phyloP scores from a whole-genome alignment of 2,113 vertebrate genomes.

The Rhinoderma darwinii region DNA sequence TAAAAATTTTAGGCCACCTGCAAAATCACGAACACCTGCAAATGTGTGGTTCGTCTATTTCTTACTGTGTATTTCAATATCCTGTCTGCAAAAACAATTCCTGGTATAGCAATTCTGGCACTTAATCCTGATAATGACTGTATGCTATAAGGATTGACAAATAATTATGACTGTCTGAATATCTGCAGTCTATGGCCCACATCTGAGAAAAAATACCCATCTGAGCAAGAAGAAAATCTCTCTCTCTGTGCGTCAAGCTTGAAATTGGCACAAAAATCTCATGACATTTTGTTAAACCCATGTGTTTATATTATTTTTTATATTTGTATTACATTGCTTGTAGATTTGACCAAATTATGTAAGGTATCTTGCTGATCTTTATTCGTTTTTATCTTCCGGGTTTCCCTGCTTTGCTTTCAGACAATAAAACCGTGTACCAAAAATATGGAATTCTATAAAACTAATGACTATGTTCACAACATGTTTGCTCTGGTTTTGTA shows the following conservation, averaged over 20 bases:
- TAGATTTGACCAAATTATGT: background rate
- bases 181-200: background rate
- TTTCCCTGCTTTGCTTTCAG: too few relatives aligned
- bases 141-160: background rate
- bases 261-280: background rate
- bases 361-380: background rate
- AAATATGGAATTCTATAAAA: too few relatives aligned
- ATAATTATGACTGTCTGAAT: background rate
- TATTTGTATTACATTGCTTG: background rate
- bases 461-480: too few relatives aligned
- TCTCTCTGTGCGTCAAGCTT: too few relatives aligned
- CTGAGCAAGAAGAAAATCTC: background rate
- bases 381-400: background rate
- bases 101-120: background rate
- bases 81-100: constrained; percentile 23
- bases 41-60: background rate
- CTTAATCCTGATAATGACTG: constrained; percentile 1
- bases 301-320: background rate
- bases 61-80: background rate
- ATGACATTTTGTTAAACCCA: background rate
- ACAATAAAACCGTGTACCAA: too few relatives aligned
- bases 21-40: background rate
- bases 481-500: too few relatives aligned
- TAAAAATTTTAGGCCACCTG: background rate
- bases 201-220: background rate